These are phyloP conservation scores for Clarias macrocephalus DNA, from an alignment of 2,113 vertebrate genomes.

Conservation along the genomic window DNA sequence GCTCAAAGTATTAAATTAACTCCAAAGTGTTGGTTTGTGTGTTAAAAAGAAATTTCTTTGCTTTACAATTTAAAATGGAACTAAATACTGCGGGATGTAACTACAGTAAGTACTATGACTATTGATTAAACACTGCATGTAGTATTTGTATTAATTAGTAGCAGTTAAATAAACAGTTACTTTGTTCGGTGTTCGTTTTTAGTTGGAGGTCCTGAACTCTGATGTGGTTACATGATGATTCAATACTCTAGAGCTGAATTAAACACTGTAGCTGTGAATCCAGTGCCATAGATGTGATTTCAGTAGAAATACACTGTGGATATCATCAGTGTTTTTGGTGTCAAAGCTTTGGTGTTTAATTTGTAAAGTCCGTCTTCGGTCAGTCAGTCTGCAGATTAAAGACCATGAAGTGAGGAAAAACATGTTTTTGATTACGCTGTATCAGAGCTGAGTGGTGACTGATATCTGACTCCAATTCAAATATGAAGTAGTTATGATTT, in stretches of 20 bases:
- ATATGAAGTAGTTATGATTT: background rate
- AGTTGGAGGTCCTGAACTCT: background rate
- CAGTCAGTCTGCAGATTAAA: background rate
- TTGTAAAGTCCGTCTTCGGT: background rate
- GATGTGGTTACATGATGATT: background rate
- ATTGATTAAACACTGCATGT: background rate
- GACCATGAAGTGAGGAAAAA: background rate
- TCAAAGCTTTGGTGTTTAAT: background rate
- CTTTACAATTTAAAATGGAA: too few species aligned
- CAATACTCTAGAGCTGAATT: background rate
- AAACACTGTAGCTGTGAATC: background rate
- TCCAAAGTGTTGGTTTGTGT: too few species aligned
- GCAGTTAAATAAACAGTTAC: background rate
- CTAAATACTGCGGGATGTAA: background rate
- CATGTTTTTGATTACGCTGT: background rate
- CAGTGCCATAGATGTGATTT: background rate
- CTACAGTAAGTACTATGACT: too few species aligned
- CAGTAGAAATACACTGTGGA: background rate
- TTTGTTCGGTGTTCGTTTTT: background rate
- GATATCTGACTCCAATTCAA: background rate
- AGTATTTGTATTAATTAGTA: background rate
- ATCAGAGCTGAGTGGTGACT: background rate
- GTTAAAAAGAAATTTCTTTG: too few species aligned
- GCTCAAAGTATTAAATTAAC: too few species aligned
- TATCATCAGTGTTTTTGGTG: background rate